Evolutionary conservation across 2,113 vertebrate species (phyloP).

Genomic region (Stigmatopora argus): DNA sequence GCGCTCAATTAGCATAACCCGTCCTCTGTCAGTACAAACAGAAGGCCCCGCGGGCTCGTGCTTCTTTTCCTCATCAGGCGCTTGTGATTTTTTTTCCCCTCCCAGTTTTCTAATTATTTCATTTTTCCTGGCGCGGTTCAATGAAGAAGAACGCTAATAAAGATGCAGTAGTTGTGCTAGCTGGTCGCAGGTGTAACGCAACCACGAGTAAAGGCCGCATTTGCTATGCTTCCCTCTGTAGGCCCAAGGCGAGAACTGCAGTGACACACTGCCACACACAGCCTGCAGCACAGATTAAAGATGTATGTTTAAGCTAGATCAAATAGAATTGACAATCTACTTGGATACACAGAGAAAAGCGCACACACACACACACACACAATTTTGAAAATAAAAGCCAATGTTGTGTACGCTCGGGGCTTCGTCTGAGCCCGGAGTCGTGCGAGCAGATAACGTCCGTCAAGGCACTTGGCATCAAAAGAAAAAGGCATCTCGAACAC

Average conservation of each 20-base stretch:
- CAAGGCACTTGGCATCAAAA: conserved; percentile 51
- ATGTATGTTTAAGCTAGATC: conserved; percentile 69
- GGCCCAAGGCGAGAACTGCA: conserved; percentile 40
- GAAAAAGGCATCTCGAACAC: conserved; percentile 27
- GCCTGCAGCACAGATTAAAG: conserved; percentile 68
- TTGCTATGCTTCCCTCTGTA: conserved; percentile 56
- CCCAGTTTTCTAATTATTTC: neutral
- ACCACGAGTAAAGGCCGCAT: conserved; percentile 12
- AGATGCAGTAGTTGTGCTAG: conserved; percentile 32
- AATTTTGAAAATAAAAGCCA: conserved; percentile 57
- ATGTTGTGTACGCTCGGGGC: conserved; percentile 34
- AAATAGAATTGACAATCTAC: conserved; percentile 64
- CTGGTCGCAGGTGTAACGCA: conserved; percentile 48
- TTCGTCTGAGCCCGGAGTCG: conserved; percentile 54
- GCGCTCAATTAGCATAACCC: conserved; percentile 78
- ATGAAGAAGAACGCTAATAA: conserved; percentile 68
- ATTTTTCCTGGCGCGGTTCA: conserved; percentile 44
- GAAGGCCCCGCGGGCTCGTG: conserved; percentile 64
- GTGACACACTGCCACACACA: conserved; percentile 21
- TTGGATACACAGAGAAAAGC: conserved; percentile 49
- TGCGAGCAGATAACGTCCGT: conserved; percentile 56
- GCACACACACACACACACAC: conserved; percentile 48
- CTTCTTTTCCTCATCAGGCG: conserved; percentile 55
- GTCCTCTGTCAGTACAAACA: conserved; percentile 76
- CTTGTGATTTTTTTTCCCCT: conserved; percentile 40